A percentile compares a stretch with the other conserved stretches of the same genome.
Evolutionary conservation across 2,797 vertebrate genomes (phyloP).

Genomic region (Pagetopsis macropterus): DNA sequence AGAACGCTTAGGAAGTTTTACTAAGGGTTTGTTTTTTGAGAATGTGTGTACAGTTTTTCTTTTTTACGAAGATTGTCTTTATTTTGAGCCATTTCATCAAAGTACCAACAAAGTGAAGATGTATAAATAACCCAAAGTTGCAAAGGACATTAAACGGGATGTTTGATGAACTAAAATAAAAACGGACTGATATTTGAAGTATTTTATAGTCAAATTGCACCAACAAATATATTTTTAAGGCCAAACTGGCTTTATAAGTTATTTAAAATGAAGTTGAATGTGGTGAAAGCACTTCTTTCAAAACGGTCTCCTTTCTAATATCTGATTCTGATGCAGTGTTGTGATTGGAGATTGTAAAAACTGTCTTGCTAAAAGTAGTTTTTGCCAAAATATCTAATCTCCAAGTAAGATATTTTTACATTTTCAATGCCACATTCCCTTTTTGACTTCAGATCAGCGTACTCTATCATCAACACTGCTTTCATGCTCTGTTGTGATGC

Average conservation of each 20-base stretch:
- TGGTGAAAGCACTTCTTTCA: not conserved
- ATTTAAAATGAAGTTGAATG: constrained; percentile 6
- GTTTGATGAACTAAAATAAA: constrained; percentile 8
- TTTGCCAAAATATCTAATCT: constrained; percentile 8
- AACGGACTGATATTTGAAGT: not conserved
- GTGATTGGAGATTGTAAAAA: constrained; percentile 11
- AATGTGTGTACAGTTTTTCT: constrained; percentile 88
- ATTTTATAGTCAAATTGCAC: constrained; percentile 20
- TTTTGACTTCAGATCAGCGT: constrained; percentile 24
- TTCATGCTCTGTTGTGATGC: constrained; percentile 47
- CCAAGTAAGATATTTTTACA: constrained; percentile 3
- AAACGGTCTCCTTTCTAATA: constrained; percentile 64
- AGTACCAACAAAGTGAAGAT: constrained; percentile 17
- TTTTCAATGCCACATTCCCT: constrained; percentile 17
- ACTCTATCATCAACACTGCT: constrained; percentile 43
- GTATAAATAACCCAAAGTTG: constrained; percentile 10
- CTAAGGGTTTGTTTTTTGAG: constrained; percentile 76
- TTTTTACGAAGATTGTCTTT: constrained; percentile 21
- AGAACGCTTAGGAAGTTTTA: constrained; percentile 57
- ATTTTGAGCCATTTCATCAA: constrained; percentile 70
- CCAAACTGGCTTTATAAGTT: constrained; percentile 33
- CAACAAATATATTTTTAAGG: constrained; percentile 3
- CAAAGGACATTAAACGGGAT: not conserved
- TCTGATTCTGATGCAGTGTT: constrained; percentile 82
- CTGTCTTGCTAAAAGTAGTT: not conserved